Evolutionary conservation across 2,113 vertebrate genomes (phyloP).

Genomic region (Ovis canadensis): DNA sequence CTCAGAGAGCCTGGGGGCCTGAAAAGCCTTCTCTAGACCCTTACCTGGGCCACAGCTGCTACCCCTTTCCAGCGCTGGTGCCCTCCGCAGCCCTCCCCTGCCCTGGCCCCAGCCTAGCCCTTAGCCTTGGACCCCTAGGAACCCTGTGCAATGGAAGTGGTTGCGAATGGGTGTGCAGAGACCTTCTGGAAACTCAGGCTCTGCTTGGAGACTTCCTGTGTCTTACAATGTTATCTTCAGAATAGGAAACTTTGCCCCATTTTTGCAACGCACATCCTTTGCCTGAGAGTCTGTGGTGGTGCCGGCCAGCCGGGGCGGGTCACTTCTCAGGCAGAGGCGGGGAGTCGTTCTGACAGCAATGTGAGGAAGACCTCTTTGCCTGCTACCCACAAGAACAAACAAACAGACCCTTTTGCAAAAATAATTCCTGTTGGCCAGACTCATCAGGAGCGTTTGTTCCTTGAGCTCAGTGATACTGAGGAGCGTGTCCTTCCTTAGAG

Average conservation of each 20-base stretch:
- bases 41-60: not conserved
- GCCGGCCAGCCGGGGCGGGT: constrained; percentile 66
- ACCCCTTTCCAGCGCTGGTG: not conserved
- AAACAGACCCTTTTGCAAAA: constrained; percentile 61
- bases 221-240: constrained; percentile 77
- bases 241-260: constrained; percentile 77
- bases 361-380: not conserved
- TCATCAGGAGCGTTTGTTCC: not conserved
- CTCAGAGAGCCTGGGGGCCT: not conserved
- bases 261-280: constrained; percentile 77
- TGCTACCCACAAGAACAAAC: constrained; percentile 48
- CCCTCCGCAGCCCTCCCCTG: not conserved
- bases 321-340: constrained; percentile 40
- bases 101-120: not conserved
- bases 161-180: constrained; percentile 48
- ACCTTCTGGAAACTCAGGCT: constrained; percentile 64
- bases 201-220: constrained; percentile 69
- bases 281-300: constrained; percentile 66
- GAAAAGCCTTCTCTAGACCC: not conserved
- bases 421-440: constrained; percentile 32
- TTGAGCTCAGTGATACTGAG: not conserved
- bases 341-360: constrained; percentile 38
- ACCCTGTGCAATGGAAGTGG: constrained; percentile 35
- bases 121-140: not conserved
- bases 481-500: not conserved